Evolutionary conservation across 2,797 vertebrate genomes (phyloP).

Genomic region (Acestrorhynchus altus): DNA sequence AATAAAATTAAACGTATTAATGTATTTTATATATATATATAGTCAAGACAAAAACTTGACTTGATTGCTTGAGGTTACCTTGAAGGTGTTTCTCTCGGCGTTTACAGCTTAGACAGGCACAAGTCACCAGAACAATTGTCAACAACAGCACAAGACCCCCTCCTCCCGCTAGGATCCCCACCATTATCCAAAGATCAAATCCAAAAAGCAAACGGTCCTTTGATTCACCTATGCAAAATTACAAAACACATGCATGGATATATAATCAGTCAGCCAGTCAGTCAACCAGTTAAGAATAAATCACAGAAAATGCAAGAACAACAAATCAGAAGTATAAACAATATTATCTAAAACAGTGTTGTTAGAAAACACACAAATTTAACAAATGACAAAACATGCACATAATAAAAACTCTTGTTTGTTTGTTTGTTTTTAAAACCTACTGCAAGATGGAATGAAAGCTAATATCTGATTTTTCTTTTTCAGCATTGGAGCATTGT

Average conservation of each 20-base stretch:
- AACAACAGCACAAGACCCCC: conserved; percentile 57
- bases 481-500: too few species aligned
- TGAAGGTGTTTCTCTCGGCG: neutral
- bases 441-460: too few species aligned
- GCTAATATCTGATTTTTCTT: too few species aligned
- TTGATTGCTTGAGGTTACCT: conserved; percentile 19
- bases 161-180: conserved; percentile 56
- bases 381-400: too few species aligned
- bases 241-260: neutral
- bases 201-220: neutral
- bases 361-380: too few species aligned
- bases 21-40: too few species aligned
- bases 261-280: neutral
- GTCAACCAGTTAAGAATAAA: neutral
- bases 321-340: neutral
- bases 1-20: too few species aligned
- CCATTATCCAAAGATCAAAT: conserved; percentile 52
- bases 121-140: neutral
- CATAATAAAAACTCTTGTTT: too few species aligned
- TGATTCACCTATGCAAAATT: neutral
- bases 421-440: too few species aligned
- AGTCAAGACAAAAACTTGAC: neutral
- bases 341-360: neutral
- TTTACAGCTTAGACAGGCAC: conserved; percentile 50
- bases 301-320: neutral